These are phyloP conservation scores for Eledona agricola DNA, from an alignment of 2,888 invertebrate genomes.

Conservation along the genomic window DNA sequence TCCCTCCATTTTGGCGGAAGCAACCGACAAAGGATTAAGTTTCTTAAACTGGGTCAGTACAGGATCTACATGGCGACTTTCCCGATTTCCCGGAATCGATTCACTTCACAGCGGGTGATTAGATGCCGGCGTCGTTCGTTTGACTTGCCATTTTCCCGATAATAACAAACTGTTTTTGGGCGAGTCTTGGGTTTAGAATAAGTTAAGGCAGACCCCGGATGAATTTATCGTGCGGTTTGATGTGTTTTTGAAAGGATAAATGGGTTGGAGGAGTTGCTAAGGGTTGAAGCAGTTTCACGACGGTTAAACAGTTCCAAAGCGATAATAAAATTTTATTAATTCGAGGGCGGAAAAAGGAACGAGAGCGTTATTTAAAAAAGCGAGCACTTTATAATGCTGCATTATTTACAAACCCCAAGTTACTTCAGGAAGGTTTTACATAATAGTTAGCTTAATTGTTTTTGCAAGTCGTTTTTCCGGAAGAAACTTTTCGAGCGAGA, in stretches of 20 bases:
- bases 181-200: slow-evolving; percentile 12
- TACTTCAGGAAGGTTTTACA: no score
- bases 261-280: no score
- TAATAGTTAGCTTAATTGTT: no score
- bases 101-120: slow-evolving; percentile 2
- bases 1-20: slow-evolving; percentile 13
- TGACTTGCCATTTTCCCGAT: slow-evolving; percentile 2
- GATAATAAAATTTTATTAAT: slow-evolving; percentile 25
- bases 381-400: no score
- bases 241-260: no score
- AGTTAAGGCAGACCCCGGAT: no score
- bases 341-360: slow-evolving; percentile 13
- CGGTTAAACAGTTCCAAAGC: no score
- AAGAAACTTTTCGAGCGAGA: background rate
- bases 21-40: slow-evolving; percentile 24
- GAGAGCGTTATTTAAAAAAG: slow-evolving; percentile 15
- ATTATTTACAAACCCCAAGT: background rate
- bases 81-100: background rate
- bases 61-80: slow-evolving; percentile 14
- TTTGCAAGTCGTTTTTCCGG: slow-evolving; percentile 1
- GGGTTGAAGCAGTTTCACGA: no score
- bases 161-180: slow-evolving; percentile 14
- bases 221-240: no score
- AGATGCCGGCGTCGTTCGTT: background rate
- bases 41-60: slow-evolving; percentile 27